Base-by-base conservation (phyloP, 1,140 invertebrate species). In the Drosophila tsacasi region DNA sequence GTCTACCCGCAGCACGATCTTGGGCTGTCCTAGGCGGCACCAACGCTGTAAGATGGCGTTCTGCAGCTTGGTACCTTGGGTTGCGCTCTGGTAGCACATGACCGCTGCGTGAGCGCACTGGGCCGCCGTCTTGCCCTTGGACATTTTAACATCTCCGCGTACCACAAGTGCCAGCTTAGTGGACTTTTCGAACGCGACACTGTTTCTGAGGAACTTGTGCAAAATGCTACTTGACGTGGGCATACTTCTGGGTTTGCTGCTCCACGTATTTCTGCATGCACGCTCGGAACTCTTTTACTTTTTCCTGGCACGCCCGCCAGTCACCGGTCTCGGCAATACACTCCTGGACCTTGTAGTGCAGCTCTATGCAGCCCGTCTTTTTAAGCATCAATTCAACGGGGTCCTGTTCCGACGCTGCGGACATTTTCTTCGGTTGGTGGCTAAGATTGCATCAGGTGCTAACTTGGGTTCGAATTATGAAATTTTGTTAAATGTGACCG, bases 231-330 rank as follows among this genome's bases (percentile, higher is more conserved):
- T 93, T 91, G 76, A 87, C 79, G 84, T 89, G 44, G 50, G 75
- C 68, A 69, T 93, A 93, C 76, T 92, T 92, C 35, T 92, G 47
- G 47, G 78, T 78, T 68, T 94, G 93, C 54, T 93, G 77, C 62
- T 93, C 82, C 60, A 93, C 92, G 91, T 95, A 94, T 77, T 94
- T 90, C 60, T 94, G 93, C 94, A 98, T 97, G 92, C 97, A 99
- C 6, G 93, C 91, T 93, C 94, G 95, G 91, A 98, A 98, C 64
- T 96, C 95, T 84, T 95, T 94, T 0, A 98, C 96, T 93, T 95
- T 94, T n/a, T 94, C 93, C 92, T 98, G 97, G 93, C 98, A 99
- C 93, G 97, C 96, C 84, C 98, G 95, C 98, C 98, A 99, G 83
- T 99, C 98, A 91, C 96, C 95, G 0, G 95, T 96, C 76, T 97